Evolutionary conservation across 2,888 invertebrate species (phyloP), one percentile per base, ranked within the genome.

Genomic region (Andrena camellia): DNA sequence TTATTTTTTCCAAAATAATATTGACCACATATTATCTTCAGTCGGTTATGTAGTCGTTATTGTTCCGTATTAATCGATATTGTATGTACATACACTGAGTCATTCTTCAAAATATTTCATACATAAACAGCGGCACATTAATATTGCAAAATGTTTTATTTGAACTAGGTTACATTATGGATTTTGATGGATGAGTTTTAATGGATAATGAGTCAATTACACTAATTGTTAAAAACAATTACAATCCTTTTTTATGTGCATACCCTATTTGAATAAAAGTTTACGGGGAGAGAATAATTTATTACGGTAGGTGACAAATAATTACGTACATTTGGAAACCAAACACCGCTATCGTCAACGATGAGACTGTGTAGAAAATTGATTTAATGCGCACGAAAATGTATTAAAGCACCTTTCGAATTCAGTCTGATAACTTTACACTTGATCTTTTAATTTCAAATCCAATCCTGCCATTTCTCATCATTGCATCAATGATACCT

Each of bases 381-480:
- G 1, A 60, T 60, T 52, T 52, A 33, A 52, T n/a, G 8, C 42
- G 13, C 42, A 42, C 42, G 42, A 42, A 13, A 42, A 13, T 42
- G 4, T 1, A 13, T 42, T 42, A 13, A 42, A 42, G 13, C 13
- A 42, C 42, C 13, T 42, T 10, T 23, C 2, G 23, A 54, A 66
- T 20, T 26, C 20, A 73, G 52, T 2, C 10, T 35, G 3, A 35
- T 35, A 35, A 35, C 10, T 0, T 8, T 33, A 33, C 33, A 8
- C 8, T 33, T 33, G 7, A 33, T 33, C 7, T 35, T 35, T 35
- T 73, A 8, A 1, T 74, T 17, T 67, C 67, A 78, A 78, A 62
- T 78, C 8, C 42, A 62, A 60, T 4, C 2, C 13, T 59, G 2
- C n/a, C 23, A 7, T 1, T 10, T 33, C 17, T 23, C 10, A 33